Percentiles rank a stretch among this genome's conserved stretches.
Evolutionary conservation across 2,888 invertebrate species (phyloP).

Genomic region (Amphipoea oculea): DNA sequence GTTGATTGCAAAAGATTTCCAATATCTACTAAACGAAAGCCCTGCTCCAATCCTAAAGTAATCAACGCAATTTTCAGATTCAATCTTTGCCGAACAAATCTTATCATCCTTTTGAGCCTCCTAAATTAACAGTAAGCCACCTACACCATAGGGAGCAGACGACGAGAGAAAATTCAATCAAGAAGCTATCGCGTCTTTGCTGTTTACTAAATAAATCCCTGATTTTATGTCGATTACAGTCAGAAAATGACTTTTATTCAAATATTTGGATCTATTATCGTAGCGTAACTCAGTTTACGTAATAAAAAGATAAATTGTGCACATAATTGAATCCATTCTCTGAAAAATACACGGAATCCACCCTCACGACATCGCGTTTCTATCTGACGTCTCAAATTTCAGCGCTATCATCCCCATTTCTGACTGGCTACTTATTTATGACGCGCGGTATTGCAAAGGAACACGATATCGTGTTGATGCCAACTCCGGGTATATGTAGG

Average conservation of each 20-base stretch:
- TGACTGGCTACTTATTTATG: constrained; percentile 58
- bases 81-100: constrained; percentile 20
- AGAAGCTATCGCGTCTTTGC: constrained; percentile 23
- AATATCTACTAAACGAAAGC: constrained; percentile 18
- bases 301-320: constrained; percentile 27
- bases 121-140: constrained; percentile 41
- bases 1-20: constrained; percentile 31
- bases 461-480: constrained; percentile 57
- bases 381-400: constrained; percentile 51
- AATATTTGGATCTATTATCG: constrained; percentile 16
- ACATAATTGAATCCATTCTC: constrained; percentile 13
- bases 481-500: constrained; percentile 29
- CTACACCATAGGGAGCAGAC: constrained; percentile 13
- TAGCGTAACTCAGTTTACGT: constrained; percentile 10
- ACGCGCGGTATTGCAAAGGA: constrained; percentile 53
- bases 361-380: constrained; percentile 39
- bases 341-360: constrained; percentile 27
- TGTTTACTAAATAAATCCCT: constrained; percentile 40
- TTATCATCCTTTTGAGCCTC: constrained; percentile 34
- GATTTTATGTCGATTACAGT: constrained; percentile 43
- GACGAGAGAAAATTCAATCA: constrained; percentile 47
- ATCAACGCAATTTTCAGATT: constrained; percentile 34
- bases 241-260: constrained; percentile 34
- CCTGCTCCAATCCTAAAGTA: constrained; percentile 17
- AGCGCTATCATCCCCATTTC: constrained; percentile 51